Conservation (phyloP, 2,888 invertebrate species). For the Anoplius nigerrimus region DNA sequence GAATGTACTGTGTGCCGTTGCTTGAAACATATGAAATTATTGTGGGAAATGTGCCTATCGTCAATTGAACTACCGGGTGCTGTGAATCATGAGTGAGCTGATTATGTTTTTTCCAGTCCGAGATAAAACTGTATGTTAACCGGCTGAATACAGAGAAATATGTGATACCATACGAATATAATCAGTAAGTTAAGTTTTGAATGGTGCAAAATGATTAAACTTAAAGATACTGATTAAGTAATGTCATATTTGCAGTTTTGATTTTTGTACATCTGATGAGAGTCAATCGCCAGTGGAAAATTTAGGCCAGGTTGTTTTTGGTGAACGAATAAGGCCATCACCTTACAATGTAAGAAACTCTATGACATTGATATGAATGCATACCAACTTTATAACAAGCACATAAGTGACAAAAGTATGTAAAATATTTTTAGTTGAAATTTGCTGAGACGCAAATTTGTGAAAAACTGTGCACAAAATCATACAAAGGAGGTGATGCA, state of each 20-base stretch:
- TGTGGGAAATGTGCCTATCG: no score
- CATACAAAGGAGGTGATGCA: constrained; percentile 82
- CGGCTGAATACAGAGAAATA: constrained; percentile 98
- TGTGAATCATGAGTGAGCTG: no score
- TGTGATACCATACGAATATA: constrained; percentile 98
- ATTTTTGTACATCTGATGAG: constrained; percentile 88
- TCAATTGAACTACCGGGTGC: no score
- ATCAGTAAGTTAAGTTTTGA: constrained; percentile 81
- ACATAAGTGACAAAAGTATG: not conserved
- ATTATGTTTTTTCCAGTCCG: constrained; percentile 82
- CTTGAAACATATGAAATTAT: no score
- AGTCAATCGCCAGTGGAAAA: constrained; percentile 95
- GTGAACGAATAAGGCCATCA: constrained; percentile 97
- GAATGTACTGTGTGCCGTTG: no score
- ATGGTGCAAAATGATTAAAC: constrained; percentile 5
- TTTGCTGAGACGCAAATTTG: constrained; percentile 86
- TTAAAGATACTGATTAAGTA: not conserved
- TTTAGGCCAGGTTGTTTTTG: constrained; percentile 98
- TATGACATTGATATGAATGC: no score
- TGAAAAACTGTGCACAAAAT: constrained; percentile 80
- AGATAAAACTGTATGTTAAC: constrained; percentile 94
- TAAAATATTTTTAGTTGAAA: constrained; percentile 76
- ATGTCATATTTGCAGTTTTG: constrained; percentile 81
- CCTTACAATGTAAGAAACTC: constrained; percentile 84
- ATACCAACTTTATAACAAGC: no score